Base-by-base conservation (phyloP, 2,888 invertebrate genomes). In the Clanis bilineata region DNA sequence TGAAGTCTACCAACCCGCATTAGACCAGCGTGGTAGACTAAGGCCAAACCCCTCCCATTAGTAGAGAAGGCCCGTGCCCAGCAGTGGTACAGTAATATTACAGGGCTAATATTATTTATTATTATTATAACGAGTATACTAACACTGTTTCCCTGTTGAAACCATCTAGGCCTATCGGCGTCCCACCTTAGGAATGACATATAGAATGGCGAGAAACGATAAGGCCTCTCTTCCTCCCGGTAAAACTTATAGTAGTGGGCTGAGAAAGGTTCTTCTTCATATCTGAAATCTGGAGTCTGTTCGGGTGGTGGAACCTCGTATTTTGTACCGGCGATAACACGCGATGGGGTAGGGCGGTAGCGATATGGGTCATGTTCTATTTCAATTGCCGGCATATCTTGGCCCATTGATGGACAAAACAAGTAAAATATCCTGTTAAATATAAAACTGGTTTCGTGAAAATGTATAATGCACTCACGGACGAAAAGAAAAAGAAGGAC, bases 161-260 rank as follows among this genome's bases (percentile, higher is more conserved):
- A 51, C 51, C 51, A 51, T 4, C 44, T 9, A 4, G 51, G 18
- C 18, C 51, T 51, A 1, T 51, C 51, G 9, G 6, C 15, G 10
- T 51, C 18, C 28, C 39, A 61, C 38, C 44, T 32, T 10, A 54
- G 18, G 15, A 41, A 58, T 15, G 38, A 15, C 39, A 47, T 59
- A 3, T 23, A 45, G 21, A 54, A 57, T 5, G 63, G 63, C 3
- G 51, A 54, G 0, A 63, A 12, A 10, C 63, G 60, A 45, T 61
- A 63, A 2, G 63, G 63, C 15, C 63, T 56, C 7, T 63, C 57
- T 44, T 59, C 57, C 55, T 63, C 63, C 4, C 18, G 12, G 22
- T 61, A 59, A 43, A 55, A 61, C 9, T 38, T n/a, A n/a, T 57
- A 10, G 9, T 2, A 7, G 5, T 51, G 22, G 0, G 61, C 54